Evolutionary conservation across 2,113 vertebrate genomes (phyloP).

Genomic region (Rhinopithecus roxellana): DNA sequence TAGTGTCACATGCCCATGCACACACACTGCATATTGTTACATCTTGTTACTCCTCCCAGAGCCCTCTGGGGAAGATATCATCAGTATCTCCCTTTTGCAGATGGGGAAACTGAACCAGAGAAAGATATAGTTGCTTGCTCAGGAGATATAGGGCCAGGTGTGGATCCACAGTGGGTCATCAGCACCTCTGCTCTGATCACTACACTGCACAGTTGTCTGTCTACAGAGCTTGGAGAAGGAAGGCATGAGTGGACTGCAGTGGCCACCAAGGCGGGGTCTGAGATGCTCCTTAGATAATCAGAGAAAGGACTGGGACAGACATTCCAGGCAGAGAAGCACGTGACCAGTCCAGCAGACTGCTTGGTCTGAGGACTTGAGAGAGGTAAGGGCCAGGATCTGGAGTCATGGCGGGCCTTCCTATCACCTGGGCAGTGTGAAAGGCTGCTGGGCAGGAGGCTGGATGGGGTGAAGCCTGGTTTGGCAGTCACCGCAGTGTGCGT

Average conservation of each 20-base stretch:
- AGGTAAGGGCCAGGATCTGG: not conserved
- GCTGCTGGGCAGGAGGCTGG: not conserved
- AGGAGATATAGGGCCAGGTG: not conserved
- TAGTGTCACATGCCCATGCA: not conserved
- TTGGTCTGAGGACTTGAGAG: not conserved
- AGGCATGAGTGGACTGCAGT: not conserved
- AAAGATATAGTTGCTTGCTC: not conserved
- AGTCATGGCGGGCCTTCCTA: accelerated
- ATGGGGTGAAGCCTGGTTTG: not conserved
- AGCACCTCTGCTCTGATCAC: not conserved
- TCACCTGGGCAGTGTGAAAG: accelerated
- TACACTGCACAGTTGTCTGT: accelerated
- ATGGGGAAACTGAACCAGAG: not conserved
- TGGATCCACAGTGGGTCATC: too few relatives aligned
- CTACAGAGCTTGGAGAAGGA: accelerated
- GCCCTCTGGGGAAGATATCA: not conserved
- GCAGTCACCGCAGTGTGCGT: not conserved
- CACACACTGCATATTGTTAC: accelerated
- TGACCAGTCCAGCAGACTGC: too few relatives aligned
- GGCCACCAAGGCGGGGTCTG: not conserved
- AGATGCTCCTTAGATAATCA: too few relatives aligned
- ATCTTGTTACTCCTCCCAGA: not conserved
- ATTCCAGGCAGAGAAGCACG: not conserved
- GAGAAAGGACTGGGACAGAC: not conserved
- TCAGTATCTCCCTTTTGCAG: not conserved